A percentile compares a stretch with the other conserved stretches of the same genome.
Evolutionary conservation across 2,113 vertebrate genomes (phyloP).

Genomic region (Pampusana beccarii): DNA sequence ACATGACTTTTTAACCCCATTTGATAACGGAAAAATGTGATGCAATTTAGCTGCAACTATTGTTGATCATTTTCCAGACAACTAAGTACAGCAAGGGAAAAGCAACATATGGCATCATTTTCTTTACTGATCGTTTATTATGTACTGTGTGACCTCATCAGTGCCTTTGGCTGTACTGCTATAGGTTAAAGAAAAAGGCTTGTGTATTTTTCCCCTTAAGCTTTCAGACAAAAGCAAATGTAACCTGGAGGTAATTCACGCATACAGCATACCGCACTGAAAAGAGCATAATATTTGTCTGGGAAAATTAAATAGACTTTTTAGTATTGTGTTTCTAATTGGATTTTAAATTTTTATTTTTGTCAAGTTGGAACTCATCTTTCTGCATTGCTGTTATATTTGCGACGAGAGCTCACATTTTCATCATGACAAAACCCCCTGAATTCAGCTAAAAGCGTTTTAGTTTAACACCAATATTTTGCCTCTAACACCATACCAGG

Average conservation of each 20-base stretch:
- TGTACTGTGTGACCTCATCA: constrained; percentile 53
- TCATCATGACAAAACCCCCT: background rate
- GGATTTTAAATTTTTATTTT: background rate
- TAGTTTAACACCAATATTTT: background rate
- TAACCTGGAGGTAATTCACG: constrained; percentile 33
- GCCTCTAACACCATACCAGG: background rate
- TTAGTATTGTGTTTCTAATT: background rate
- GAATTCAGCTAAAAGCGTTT: background rate
- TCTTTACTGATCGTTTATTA: constrained; percentile 11
- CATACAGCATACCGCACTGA: background rate
- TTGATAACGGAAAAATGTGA: constrained; percentile 50
- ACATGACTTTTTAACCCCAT: constrained; percentile 73
- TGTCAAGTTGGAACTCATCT: background rate
- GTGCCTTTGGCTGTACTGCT: constrained; percentile 39
- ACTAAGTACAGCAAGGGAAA: constrained; percentile 21
- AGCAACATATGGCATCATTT: constrained; percentile 50
- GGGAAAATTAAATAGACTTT: background rate
- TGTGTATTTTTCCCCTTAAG: constrained; percentile 8
- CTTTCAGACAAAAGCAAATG: constrained; percentile 52
- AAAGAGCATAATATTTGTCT: background rate
- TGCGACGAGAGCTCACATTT: background rate
- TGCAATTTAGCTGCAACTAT: constrained; percentile 41
- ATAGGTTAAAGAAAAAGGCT: constrained; percentile 33
- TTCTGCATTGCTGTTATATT: background rate
- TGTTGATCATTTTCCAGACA: constrained; percentile 68